A percentile compares a stretch with the other conserved stretches of the same genome.
Evolutionary conservation across 2,797 vertebrate genomes (phyloP).

Genomic region (Sebastes hubbsi): DNA sequence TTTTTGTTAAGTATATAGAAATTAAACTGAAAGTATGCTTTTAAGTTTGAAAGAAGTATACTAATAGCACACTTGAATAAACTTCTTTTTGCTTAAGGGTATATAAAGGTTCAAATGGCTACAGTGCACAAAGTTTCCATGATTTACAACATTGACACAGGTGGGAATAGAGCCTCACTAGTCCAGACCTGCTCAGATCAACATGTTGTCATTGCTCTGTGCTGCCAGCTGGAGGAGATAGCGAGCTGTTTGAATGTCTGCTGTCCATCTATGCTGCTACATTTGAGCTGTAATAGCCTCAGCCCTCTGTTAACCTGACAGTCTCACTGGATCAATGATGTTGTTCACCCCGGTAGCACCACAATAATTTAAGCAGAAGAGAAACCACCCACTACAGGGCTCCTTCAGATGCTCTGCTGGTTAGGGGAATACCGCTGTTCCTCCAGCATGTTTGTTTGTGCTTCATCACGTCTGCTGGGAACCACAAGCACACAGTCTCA

Average conservation of each 20-base stretch:
- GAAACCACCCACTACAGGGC: background rate
- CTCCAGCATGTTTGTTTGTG: constrained; percentile 24
- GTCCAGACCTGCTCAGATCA: background rate
- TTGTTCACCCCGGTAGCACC: background rate
- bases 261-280: constrained; percentile 3
- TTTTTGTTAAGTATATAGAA: no score
- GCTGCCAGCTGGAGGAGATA: constrained; percentile 63
- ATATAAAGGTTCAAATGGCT: background rate
- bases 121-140: background rate
- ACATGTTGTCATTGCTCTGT: constrained; percentile 6
- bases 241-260: constrained; percentile 3
- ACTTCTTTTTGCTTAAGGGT: background rate
- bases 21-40: no score
- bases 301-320: constrained; percentile 8
- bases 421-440: constrained; percentile 16
- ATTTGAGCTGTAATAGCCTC: constrained; percentile 16
- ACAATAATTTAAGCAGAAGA: background rate
- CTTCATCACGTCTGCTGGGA: constrained; percentile 34
- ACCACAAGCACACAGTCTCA: constrained; percentile 30
- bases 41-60: no score
- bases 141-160: background rate
- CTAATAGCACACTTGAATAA: background rate
- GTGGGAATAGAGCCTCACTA: background rate
- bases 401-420: background rate
- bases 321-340: constrained; percentile 7